Conservation (phyloP, 2,888 invertebrate species). For the Ophion ellenae region DNA sequence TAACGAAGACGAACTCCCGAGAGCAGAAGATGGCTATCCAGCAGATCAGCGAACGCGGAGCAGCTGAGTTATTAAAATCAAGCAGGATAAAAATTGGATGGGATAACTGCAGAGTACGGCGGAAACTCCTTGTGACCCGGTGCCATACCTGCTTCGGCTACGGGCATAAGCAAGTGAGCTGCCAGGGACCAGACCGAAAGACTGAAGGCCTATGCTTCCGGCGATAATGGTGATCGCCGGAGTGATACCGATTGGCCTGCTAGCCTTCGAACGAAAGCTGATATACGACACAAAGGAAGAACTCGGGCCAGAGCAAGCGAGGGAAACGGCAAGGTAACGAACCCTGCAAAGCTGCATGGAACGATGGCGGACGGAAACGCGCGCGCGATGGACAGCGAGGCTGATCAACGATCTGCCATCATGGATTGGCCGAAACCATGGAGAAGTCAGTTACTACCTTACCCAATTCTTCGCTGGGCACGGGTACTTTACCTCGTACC, state of each 20-base stretch:
- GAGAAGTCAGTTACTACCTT: constrained; percentile 63
- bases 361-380: constrained; percentile 26
- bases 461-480: constrained; percentile 66
- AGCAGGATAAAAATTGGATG: constrained; percentile 20
- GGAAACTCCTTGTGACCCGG: not conserved
- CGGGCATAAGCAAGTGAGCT: constrained; percentile 1
- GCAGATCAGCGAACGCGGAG: not conserved
- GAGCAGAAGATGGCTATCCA: constrained; percentile 4
- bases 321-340: not conserved
- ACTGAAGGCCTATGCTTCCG: constrained; percentile 5
- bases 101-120: constrained; percentile 20
- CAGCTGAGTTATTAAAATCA: not conserved
- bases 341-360: constrained; percentile 17
- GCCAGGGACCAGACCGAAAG: constrained; percentile 7
- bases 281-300: constrained; percentile 27
- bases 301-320: constrained; percentile 44
- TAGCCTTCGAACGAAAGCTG: constrained; percentile 62
- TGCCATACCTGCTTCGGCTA: constrained; percentile 6
- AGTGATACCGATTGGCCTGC: constrained; percentile 67
- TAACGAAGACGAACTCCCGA: constrained; percentile 16
- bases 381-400: constrained; percentile 58
- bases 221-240: constrained; percentile 67
- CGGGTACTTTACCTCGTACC: constrained; percentile 64
- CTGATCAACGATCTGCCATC: constrained; percentile 35
- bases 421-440: constrained; percentile 58